Percentiles rank a stretch among this genome's conserved stretches.
phyloP scores from a whole-genome alignment of 2,113 vertebrate genomes.

The Nothocercus julius region DNA sequence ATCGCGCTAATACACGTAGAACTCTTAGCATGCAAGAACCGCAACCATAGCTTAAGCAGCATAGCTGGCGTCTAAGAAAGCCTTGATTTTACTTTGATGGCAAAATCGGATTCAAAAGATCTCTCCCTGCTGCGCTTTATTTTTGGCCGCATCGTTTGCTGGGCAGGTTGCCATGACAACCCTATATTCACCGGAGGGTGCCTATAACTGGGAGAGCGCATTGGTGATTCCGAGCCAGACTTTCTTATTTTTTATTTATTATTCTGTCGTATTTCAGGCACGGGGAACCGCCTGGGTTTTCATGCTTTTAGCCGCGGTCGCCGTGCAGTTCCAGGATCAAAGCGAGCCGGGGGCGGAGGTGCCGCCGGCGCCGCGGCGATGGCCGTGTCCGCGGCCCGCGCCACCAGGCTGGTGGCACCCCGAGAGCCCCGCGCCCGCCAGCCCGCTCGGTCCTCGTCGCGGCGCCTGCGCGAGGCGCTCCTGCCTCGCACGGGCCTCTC shows the following conservation, averaged over 20 bases:
- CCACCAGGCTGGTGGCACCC: too few relatives aligned
- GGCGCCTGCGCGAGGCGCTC: too few relatives aligned
- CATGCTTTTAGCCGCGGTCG: constrained; percentile 3
- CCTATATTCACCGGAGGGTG: constrained; percentile 55
- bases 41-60: not conserved
- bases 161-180: constrained; percentile 75
- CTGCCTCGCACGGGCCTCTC: not conserved
- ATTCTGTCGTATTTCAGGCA: constrained; percentile 12
- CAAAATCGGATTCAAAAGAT: constrained; percentile 21
- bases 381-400: not conserved
- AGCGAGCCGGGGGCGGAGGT: not conserved
- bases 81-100: constrained; percentile 27
- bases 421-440: too few relatives aligned
- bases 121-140: constrained; percentile 59
- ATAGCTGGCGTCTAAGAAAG: not conserved
- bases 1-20: not conserved
- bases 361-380: not conserved
- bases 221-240: constrained; percentile 59
- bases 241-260: not conserved
- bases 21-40: not conserved
- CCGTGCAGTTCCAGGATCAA: constrained; percentile 66
- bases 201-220: constrained; percentile 62
- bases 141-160: constrained; percentile 58
- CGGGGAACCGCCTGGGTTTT: constrained; percentile 10
- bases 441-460: too few relatives aligned